Evolutionary conservation across 2,797 vertebrate species (phyloP), one percentile per base, ranked within the genome.

Genomic region (Falco biarmicus): DNA sequence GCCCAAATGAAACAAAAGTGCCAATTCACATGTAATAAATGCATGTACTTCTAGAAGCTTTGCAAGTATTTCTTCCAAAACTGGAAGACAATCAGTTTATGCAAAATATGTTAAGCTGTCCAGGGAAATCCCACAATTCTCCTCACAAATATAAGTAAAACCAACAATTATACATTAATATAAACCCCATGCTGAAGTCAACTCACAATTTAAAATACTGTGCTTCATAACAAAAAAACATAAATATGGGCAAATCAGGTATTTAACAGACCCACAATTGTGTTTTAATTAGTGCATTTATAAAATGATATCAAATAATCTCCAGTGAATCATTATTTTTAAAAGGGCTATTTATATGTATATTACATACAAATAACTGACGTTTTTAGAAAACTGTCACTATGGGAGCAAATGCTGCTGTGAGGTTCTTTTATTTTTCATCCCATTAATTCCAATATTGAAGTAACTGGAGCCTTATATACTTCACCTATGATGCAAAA

Each of bases 231-330:
- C 77, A 91, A 95, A 84, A 80, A 95, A 94, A 60, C 37, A 41
- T 84, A 69, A 95, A 76, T 77, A 87, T 31, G 21, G 43, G 54
- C 85, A 93, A 71, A 93, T 54, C 16, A 48, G 29, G 26, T 73
- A 65, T 59, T 96, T 92, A 90, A 91, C 56, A 69, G 70, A 64
- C 51, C 22, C 9, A 37, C n/a, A 81, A 92, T 45, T 87, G 26
- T 68, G 70, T 70, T 87, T 64, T 90, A 96, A 97, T 95, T 93
- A 83, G 91, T 70, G 70, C 39, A 81, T 87, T 92, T 90, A 74
- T 50, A 90, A 92, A 95, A 89, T 57, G n/a, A 69, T 56, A 69
- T 78, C 76, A 96, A 95, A 91, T 66, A 37, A 73, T 92, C 76
- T 74, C 69, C 76, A 82, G 78, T 70, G 86, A 93, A 88, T 77